Conservation (phyloP, 2,113 vertebrate genomes). For the Colossoma macropomum region DNA sequence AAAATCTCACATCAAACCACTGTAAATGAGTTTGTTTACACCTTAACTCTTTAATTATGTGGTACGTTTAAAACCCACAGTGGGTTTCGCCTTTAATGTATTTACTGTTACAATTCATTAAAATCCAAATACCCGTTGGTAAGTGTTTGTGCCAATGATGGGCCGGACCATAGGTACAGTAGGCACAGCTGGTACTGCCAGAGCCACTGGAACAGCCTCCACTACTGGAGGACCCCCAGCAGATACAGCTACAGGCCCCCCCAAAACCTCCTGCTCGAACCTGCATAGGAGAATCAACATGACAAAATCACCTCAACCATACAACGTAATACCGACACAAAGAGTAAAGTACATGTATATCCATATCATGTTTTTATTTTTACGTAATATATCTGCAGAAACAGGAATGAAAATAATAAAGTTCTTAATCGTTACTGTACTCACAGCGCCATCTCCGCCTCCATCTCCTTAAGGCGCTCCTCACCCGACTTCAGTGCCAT, state of each 20-base stretch:
- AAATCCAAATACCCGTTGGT: slow-evolving; percentile 80
- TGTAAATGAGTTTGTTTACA: no score
- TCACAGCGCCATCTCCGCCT: slow-evolving; percentile 96
- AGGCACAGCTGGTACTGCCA: slow-evolving; percentile 76
- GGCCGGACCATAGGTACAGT: slow-evolving; percentile 79
- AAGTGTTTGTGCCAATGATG: slow-evolving; percentile 92
- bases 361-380: not conserved
- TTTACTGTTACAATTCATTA: no score
- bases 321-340: not conserved
- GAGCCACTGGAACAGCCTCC: slow-evolving; percentile 78
- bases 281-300: slow-evolving; percentile 46
- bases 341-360: not conserved
- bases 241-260: slow-evolving; percentile 80
- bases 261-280: slow-evolving; percentile 93
- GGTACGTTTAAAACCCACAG: no score
- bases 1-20: no score
- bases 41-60: no score
- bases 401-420: not conserved
- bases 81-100: no score
- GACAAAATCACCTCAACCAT: not conserved
- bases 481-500: slow-evolving; percentile 87
- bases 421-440: slow-evolving; percentile 59
- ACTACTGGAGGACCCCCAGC: slow-evolving; percentile 71
- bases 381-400: not conserved
- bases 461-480: slow-evolving; percentile 92